phyloP scores from a whole-genome alignment of 2,888 invertebrate genomes.

The Rotaria macrura region DNA sequence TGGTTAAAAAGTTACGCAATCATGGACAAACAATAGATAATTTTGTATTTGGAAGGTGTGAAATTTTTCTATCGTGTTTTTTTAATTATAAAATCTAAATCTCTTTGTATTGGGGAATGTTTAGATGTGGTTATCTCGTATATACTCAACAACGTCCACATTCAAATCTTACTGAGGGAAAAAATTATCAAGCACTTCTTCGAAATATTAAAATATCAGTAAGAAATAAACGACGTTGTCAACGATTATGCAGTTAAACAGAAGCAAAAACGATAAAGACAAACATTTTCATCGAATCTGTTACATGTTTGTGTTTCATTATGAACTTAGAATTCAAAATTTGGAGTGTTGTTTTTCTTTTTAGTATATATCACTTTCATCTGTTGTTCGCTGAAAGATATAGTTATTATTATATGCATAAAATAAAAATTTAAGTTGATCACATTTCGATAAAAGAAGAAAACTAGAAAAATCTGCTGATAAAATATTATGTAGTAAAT shows the following conservation, averaged over 20 bases:
- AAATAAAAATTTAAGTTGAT: no score
- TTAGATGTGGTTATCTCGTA: background rate
- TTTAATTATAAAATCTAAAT: background rate
- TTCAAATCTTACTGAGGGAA: background rate
- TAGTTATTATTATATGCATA: no score
- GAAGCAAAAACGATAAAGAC: no score
- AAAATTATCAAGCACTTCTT: background rate
- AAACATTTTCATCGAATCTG: background rate
- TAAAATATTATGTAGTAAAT: no score
- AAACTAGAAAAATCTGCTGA: no score
- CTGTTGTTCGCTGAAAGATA: no score
- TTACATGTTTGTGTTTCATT: background rate
- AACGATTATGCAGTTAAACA: background rate
- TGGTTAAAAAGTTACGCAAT: background rate
- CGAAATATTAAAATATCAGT: background rate
- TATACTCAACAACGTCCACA: background rate
- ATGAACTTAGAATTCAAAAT: no score
- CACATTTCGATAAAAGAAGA: no score
- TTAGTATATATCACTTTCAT: no score
- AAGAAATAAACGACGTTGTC: constrained; percentile 2
- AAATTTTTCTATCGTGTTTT: background rate
- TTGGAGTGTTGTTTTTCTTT: no score
- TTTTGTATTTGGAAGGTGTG: background rate
- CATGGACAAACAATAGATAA: background rate
- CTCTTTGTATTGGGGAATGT: background rate